phyloP scores from a whole-genome alignment of 2,888 invertebrate species.

The Caenorhabditis sulstoni region DNA sequence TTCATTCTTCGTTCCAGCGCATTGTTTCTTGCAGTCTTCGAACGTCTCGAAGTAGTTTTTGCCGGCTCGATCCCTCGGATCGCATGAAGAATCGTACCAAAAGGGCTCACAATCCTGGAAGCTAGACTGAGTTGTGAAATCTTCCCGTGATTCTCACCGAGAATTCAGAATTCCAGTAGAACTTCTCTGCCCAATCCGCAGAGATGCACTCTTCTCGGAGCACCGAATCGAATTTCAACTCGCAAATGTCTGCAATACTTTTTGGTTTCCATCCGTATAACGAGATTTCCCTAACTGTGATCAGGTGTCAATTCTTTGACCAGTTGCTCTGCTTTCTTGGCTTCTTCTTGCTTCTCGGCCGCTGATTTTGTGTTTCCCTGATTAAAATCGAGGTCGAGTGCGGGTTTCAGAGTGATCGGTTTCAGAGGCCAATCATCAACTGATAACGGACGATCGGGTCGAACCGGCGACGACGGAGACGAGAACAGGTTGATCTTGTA shows the following conservation, averaged over 20 bases:
- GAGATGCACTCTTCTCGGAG: constrained; percentile 65
- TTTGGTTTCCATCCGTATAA: too few relatives aligned
- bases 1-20: constrained; percentile 4
- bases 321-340: constrained; percentile 45
- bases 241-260: constrained; percentile 55
- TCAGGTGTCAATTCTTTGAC: constrained; percentile 61
- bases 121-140: not conserved
- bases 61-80: constrained; percentile 55
- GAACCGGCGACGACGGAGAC: constrained; percentile 52
- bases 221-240: constrained; percentile 56
- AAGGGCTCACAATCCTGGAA: constrained; percentile 75
- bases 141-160: constrained; percentile 8
- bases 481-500: constrained; percentile 54
- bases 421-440: constrained; percentile 59
- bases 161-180: constrained; percentile 64
- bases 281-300: constrained; percentile 35
- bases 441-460: constrained; percentile 54
- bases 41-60: constrained; percentile 67
- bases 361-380: constrained; percentile 14
- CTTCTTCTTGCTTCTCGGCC: constrained; percentile 43
- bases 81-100: constrained; percentile 78
- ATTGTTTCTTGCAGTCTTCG: constrained; percentile 48
- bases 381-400: constrained; percentile 40
- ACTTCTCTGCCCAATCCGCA: constrained; percentile 67
- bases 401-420: constrained; percentile 45